Percentiles rank a stretch among this genome's conserved stretches.
phyloP scores from a whole-genome alignment of 2,888 invertebrate species.

The Cybosia mesomella region DNA sequence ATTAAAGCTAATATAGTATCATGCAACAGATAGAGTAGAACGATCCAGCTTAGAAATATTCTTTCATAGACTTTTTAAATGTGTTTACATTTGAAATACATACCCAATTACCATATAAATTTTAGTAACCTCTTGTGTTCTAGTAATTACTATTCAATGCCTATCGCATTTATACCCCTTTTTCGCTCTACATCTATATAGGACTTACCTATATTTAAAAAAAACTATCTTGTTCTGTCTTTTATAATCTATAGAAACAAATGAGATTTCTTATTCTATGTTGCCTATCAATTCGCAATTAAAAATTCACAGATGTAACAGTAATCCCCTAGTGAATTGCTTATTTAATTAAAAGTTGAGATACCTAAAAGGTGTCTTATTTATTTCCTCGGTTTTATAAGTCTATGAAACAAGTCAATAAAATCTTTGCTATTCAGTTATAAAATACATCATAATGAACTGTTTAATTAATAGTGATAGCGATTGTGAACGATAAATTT shows the following conservation, averaged over 20 bases:
- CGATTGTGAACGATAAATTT: constrained; percentile 37
- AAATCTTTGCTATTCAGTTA: constrained; percentile 25
- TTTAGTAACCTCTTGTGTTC: too few species aligned
- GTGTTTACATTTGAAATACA: too few species aligned
- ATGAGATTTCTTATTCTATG: too few species aligned
- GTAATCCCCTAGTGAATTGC: not conserved
- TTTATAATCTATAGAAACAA: too few species aligned
- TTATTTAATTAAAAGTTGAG: constrained; percentile 15
- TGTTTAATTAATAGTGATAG: constrained; percentile 32
- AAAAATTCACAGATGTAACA: not conserved
- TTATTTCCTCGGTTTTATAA: constrained; percentile 27
- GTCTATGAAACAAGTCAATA: constrained; percentile 19
- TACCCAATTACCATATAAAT: too few species aligned
- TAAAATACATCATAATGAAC: constrained; percentile 26
- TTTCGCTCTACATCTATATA: too few species aligned
- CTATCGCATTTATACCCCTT: too few species aligned
- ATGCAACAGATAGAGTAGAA: not conserved
- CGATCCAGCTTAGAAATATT: too few species aligned
- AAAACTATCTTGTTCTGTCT: too few species aligned
- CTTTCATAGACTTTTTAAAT: not conserved
- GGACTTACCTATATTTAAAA: too few species aligned
- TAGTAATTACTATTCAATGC: too few species aligned
- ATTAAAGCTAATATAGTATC: constrained; percentile 36
- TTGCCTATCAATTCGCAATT: not conserved
- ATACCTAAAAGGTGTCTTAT: constrained; percentile 17